phyloP scores from a whole-genome alignment of 2,797 vertebrate genomes.

The Hafferia zeledoni region DNA sequence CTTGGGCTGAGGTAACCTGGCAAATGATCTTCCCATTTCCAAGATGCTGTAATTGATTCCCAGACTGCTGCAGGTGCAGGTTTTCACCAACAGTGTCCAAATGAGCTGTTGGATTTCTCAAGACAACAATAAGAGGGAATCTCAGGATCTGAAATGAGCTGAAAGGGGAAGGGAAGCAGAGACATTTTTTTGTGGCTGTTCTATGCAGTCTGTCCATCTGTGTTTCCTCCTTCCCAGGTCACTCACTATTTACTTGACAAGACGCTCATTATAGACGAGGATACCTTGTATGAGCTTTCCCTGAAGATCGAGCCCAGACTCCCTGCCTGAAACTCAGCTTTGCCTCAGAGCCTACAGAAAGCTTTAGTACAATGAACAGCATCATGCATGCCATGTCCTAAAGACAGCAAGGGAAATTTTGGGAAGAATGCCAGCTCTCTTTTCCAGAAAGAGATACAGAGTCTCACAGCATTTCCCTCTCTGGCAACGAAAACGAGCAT shows the following conservation, averaged over 20 bases:
- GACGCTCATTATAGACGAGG: constrained; percentile 93
- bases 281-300: constrained; percentile 93
- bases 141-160: not conserved
- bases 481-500: not conserved
- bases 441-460: constrained; percentile 44
- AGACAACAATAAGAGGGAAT: rapidly evolving
- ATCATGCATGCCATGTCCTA: constrained; percentile 52
- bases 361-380: constrained; percentile 29
- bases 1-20: not conserved
- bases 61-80: not conserved
- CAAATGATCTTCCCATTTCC: not conserved
- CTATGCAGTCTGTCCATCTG: not conserved
- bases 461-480: constrained; percentile 51
- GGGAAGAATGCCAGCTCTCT: constrained; percentile 37
- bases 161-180: not conserved
- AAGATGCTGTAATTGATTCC: not conserved
- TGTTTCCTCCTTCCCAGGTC: constrained; percentile 78
- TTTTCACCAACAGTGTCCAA: not conserved
- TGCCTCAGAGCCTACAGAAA: constrained; percentile 30
- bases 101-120: not conserved
- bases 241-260: constrained; percentile 96
- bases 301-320: constrained; percentile 94
- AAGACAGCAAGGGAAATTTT: not conserved
- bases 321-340: constrained; percentile 86
- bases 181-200: not conserved